Evolutionary conservation across 2,113 vertebrate genomes (phyloP).

Genomic region (Myodes glareolus): DNA sequence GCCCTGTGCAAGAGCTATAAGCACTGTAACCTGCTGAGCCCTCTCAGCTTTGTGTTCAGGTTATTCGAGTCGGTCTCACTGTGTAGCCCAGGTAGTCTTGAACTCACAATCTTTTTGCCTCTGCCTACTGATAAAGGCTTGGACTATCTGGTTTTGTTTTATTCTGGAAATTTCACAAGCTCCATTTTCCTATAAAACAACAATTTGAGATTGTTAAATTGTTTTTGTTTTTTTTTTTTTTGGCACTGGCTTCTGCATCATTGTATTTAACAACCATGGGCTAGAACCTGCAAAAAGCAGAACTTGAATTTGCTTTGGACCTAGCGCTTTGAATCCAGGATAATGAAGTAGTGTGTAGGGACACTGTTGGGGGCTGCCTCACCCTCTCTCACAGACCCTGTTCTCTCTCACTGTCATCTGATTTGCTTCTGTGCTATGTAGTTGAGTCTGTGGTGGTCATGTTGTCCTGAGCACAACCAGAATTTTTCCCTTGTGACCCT

Average conservation of each 20-base stretch:
- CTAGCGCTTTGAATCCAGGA: background rate
- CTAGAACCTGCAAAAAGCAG: background rate
- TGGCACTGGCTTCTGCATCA: background rate
- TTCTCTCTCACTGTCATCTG: background rate
- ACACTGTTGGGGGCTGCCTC: background rate
- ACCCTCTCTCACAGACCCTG: background rate
- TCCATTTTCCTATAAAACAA: background rate
- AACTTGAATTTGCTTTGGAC: background rate
- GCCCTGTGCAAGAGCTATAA: background rate
- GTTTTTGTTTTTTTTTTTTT: background rate
- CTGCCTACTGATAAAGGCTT: background rate
- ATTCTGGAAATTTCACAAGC: conserved; percentile 53
- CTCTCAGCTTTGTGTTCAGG: background rate
- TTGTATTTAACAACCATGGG: background rate
- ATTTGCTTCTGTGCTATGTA: background rate
- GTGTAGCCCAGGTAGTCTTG: background rate
- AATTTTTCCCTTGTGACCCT: background rate
- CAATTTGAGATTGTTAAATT: background rate
- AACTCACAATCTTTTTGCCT: background rate
- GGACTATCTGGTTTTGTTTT: background rate
- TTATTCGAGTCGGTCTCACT: background rate
- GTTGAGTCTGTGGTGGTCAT: background rate
- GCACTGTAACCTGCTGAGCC: background rate
- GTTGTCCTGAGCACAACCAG: background rate
- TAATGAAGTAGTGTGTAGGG: background rate